These are phyloP conservation scores for Netelia fuscicornis DNA, from an alignment of 2,888 invertebrate species.

Conservation along the genomic window DNA sequence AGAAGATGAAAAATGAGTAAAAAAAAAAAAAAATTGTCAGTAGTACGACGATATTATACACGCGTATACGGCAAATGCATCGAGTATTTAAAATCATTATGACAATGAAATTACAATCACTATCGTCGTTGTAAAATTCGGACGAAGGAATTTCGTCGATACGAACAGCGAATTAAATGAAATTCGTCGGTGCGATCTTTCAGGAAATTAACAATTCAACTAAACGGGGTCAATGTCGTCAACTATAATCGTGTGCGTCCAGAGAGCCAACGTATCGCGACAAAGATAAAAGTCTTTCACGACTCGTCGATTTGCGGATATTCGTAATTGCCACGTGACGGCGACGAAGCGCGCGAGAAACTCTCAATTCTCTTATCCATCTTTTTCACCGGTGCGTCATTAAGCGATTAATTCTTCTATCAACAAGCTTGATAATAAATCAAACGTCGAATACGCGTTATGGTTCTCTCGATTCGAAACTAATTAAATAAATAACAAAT, in stretches of 20 bases:
- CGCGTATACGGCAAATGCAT: too few species aligned
- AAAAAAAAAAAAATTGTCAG: neutral
- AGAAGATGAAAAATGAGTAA: neutral
- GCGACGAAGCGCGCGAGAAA: conserved; percentile 27
- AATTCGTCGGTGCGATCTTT: neutral
- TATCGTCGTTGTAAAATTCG: too few species aligned
- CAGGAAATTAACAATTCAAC: neutral
- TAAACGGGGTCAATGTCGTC: neutral
- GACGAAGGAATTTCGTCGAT: neutral
- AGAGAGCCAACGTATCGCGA: conserved; percentile 12
- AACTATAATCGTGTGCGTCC: conserved; percentile 3
- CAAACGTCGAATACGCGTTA: too few species aligned
- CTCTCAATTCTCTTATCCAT: conserved; percentile 2
- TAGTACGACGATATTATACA: too few species aligned
- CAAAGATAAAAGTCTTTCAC: conserved; percentile 5
- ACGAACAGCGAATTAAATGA: neutral
- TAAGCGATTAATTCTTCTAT: too few species aligned
- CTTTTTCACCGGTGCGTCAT: neutral
- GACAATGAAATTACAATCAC: too few species aligned
- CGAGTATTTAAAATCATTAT: too few species aligned
- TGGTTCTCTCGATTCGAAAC: neutral
- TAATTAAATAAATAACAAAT: neutral
- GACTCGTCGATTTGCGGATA: conserved; percentile 15
- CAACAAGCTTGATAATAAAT: too few species aligned
- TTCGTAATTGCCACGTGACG: conserved; percentile 44